phyloP scores from a whole-genome alignment of 2,797 vertebrate genomes.

The Syngnathus rostellatus region DNA sequence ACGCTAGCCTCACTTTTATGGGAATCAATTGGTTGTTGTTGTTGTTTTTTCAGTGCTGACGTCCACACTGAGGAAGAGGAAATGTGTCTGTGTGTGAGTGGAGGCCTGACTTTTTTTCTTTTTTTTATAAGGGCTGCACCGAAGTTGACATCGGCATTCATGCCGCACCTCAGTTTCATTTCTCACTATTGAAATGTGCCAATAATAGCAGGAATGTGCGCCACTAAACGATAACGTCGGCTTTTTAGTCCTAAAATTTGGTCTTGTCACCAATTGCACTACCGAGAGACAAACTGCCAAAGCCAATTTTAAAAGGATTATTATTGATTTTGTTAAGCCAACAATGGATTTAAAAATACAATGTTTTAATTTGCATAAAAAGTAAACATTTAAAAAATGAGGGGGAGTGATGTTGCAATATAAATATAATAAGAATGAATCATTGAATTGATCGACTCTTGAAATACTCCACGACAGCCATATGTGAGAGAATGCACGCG shows the following conservation, averaged over 20 bases:
- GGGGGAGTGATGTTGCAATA: too few species aligned
- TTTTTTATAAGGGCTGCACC: conserved; percentile 23
- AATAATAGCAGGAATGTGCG: background rate
- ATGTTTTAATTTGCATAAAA: too few species aligned
- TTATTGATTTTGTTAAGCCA: too few species aligned
- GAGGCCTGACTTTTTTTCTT: conserved; percentile 15
- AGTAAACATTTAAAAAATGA: too few species aligned
- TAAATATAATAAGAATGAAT: too few species aligned
- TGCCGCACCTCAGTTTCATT: background rate
- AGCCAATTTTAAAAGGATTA: conserved; percentile 8
- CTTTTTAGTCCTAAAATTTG: background rate
- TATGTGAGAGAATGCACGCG: conserved; percentile 12
- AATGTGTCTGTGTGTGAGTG: conserved; percentile 3
- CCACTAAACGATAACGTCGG: background rate
- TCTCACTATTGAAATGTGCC: background rate
- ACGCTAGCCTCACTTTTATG: background rate
- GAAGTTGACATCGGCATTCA: conserved; percentile 23
- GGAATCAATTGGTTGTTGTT: conserved; percentile 8
- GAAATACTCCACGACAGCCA: too few species aligned
- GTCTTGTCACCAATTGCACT: background rate
- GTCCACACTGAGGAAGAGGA: conserved; percentile 12
- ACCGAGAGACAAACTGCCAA: background rate
- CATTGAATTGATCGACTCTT: too few species aligned
- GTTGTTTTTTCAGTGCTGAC: background rate
- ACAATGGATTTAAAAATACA: too few species aligned